These are phyloP conservation scores for Phainopepla nitens DNA, from an alignment of 2,113 vertebrate species.

Conservation along the genomic window DNA sequence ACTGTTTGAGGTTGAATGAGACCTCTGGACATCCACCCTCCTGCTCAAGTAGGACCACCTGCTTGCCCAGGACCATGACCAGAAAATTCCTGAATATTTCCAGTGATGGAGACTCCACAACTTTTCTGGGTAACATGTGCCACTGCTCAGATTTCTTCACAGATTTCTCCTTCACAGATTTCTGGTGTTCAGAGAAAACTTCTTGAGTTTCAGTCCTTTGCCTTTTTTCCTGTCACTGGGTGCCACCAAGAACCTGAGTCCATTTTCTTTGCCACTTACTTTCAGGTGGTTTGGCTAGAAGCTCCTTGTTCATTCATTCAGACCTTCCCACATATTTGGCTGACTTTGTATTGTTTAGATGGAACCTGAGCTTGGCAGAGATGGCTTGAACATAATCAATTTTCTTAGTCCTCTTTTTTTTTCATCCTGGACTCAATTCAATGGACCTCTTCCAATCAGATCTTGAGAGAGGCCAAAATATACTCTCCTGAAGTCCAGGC, in stretches of 20 bases:
- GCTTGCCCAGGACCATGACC: not conserved
- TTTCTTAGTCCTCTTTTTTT: not conserved
- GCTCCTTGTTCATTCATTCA: not conserved
- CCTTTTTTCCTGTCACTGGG: not conserved
- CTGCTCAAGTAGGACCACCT: not conserved
- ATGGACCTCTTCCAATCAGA: not conserved
- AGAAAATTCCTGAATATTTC: not conserved
- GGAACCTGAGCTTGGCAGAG: not conserved
- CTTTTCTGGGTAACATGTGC: not conserved
- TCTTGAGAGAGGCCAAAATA: not conserved
- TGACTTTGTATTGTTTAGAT: not conserved
- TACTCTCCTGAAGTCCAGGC: not conserved
- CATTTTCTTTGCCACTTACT: not conserved
- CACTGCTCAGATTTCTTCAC: not conserved
- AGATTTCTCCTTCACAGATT: not conserved
- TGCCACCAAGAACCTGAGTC: not conserved
- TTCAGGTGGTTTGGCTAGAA: not conserved
- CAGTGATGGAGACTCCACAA: not conserved
- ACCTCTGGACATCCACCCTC: rapidly evolving
- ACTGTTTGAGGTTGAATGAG: not conserved
- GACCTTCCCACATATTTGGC: not conserved
- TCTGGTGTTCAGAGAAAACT: not conserved
- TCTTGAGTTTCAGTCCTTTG: not conserved
- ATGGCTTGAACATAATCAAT: not conserved
- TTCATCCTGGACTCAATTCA: not conserved